phyloP scores from a whole-genome alignment of 2,113 vertebrate species.

The Rhinogobius similis region DNA sequence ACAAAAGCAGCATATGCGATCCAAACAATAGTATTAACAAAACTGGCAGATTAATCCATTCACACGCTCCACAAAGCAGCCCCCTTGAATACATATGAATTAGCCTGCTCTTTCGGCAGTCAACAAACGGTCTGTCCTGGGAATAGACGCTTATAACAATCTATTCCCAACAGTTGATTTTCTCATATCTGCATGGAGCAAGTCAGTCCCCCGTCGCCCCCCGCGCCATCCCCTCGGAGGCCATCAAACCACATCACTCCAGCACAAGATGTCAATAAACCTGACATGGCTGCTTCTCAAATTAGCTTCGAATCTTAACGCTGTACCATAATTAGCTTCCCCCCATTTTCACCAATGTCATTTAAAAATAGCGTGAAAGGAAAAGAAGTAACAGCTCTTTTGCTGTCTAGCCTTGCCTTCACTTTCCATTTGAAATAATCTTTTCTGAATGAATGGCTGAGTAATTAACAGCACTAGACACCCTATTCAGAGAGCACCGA shows the following conservation, averaged over 20 bases:
- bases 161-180: conserved; percentile 50
- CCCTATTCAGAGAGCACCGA: conserved; percentile 77
- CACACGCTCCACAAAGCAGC: conserved; percentile 18
- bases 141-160: conserved; percentile 42
- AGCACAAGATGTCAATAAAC: conserved; percentile 77
- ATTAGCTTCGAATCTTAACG: conserved; percentile 77
- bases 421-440: conserved; percentile 80
- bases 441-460: conserved; percentile 82
- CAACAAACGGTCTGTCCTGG: conserved; percentile 19
- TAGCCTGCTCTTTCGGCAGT: conserved; percentile 27
- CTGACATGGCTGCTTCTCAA: conserved; percentile 71
- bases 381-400: conserved; percentile 66
- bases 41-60: conserved; percentile 20
- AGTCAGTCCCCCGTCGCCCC: conserved; percentile 48
- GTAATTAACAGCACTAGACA: conserved; percentile 82
- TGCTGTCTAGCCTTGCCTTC: conserved; percentile 75
- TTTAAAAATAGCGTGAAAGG: conserved; percentile 74
- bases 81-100: conserved; percentile 30
- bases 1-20: conserved; percentile 1
- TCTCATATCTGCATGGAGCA: conserved; percentile 48
- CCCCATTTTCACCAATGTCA: conserved; percentile 75
- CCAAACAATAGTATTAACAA: conserved; percentile 2
- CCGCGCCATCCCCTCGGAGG: conserved; percentile 59
- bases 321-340: conserved; percentile 76
- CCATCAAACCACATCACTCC: conserved; percentile 71